Percentiles rank a stretch among this genome's conserved stretches.
Evolutionary conservation across 2,888 invertebrate species (phyloP).

Genomic region (Dasypolia templi): DNA sequence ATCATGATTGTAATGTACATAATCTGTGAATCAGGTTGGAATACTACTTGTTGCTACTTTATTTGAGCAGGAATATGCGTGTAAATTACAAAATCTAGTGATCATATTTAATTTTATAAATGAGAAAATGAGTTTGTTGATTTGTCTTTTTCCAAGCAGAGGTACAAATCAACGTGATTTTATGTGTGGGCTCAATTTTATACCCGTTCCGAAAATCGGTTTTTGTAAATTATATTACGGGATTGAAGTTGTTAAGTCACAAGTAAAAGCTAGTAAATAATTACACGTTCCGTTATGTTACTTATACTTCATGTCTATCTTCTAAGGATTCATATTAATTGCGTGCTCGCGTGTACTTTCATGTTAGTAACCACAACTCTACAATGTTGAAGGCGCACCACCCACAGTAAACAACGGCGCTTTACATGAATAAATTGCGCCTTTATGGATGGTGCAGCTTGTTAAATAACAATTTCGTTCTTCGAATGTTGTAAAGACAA

Average conservation of each 20-base stretch:
- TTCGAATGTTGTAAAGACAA: no score
- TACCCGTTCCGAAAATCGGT: not conserved
- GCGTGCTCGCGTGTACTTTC: conserved; percentile 13
- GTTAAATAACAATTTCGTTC: conserved; percentile 8
- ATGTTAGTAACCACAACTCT: not conserved
- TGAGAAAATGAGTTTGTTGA: no score
- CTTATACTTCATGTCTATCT: not conserved
- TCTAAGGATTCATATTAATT: conserved; percentile 28
- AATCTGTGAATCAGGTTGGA: conserved; percentile 14
- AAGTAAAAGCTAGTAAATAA: not conserved
- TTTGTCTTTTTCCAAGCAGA: not conserved
- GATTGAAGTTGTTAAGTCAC: not conserved
- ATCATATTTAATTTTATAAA: not conserved
- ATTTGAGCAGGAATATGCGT: not conserved
- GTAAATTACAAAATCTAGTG: no score
- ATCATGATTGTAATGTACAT: conserved; percentile 6
- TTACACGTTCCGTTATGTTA: not conserved
- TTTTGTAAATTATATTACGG: not conserved
- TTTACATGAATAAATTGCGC: not conserved
- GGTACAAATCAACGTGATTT: not conserved
- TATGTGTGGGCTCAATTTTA: no score
- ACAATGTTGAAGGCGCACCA: not conserved
- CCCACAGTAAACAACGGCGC: conserved; percentile 9
- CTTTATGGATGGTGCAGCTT: not conserved
- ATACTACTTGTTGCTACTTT: not conserved